Percentiles rank a stretch among this genome's conserved stretches.
Conservation (phyloP, 2,113 vertebrate species). For the Neolamprologus variostigma region DNA sequence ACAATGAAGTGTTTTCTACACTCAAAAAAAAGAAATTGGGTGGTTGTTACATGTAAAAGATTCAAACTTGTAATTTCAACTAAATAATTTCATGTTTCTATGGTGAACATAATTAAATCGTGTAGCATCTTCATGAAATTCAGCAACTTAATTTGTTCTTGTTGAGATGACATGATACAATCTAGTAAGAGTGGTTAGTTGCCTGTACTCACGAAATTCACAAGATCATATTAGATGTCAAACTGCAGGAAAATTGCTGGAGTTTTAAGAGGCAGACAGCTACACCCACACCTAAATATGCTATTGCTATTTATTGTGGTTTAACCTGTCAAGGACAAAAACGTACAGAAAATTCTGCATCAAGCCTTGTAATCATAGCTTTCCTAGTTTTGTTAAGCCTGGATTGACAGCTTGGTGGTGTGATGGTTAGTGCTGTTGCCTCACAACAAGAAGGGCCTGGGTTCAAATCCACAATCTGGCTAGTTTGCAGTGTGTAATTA, state of each 20-base stretch:
- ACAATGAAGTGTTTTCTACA: neutral
- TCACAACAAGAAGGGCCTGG: neutral
- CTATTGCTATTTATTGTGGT: neutral
- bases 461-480: neutral
- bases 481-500: rapidly evolving
- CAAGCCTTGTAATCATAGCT: neutral
- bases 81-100: neutral
- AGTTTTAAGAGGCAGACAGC: neutral
- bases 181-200: neutral
- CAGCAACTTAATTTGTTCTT: neutral
- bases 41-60: neutral
- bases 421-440: neutral
- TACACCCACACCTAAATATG: neutral
- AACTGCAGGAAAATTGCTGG: neutral
- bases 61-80: neutral
- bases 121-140: neutral
- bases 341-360: neutral
- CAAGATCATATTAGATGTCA: neutral
- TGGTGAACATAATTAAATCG: neutral
- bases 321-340: neutral
- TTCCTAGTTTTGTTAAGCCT: rapidly evolving
- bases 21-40: neutral
- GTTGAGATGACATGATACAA: neutral
- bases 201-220: neutral
- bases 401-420: neutral